phyloP scores from a whole-genome alignment of 2,113 vertebrate genomes.

The Raja brachyura region DNA sequence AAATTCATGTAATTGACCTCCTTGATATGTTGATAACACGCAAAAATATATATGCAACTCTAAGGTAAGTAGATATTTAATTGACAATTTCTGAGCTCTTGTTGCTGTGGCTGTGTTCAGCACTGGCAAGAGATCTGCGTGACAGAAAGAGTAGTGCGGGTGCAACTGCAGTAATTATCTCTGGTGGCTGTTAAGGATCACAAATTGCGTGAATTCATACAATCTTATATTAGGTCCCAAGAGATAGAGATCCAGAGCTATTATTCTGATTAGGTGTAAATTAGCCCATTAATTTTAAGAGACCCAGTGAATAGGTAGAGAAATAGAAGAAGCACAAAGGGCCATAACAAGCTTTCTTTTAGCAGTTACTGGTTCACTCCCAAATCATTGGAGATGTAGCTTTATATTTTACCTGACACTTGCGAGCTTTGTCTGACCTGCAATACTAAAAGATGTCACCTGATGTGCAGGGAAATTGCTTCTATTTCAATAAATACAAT shows the following conservation, averaged over 20 bases:
- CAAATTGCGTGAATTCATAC: not conserved
- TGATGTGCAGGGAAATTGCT: not conserved
- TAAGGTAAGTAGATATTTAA: not conserved
- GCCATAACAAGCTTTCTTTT: not conserved
- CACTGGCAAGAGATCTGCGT: not conserved
- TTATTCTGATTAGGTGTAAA: not conserved
- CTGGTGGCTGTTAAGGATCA: not conserved
- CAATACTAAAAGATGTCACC: not conserved
- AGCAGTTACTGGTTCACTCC: not conserved
- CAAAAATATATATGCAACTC: not conserved
- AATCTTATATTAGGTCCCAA: not conserved
- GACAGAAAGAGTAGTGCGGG: not conserved
- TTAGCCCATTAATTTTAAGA: not conserved
- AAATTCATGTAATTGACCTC: not conserved
- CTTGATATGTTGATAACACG: not conserved
- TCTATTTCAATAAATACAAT: not conserved
- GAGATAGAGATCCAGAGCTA: not conserved
- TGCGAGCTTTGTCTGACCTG: not conserved
- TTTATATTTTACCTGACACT: not conserved
- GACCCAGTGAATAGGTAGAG: not conserved
- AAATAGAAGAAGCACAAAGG: not conserved
- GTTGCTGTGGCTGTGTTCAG: not conserved
- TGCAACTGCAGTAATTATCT: not conserved
- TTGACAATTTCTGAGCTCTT: constrained; percentile 7
- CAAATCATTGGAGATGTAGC: not conserved